Base-by-base conservation (phyloP, 2,797 vertebrate genomes). In the Acropternis orthonyx region DNA sequence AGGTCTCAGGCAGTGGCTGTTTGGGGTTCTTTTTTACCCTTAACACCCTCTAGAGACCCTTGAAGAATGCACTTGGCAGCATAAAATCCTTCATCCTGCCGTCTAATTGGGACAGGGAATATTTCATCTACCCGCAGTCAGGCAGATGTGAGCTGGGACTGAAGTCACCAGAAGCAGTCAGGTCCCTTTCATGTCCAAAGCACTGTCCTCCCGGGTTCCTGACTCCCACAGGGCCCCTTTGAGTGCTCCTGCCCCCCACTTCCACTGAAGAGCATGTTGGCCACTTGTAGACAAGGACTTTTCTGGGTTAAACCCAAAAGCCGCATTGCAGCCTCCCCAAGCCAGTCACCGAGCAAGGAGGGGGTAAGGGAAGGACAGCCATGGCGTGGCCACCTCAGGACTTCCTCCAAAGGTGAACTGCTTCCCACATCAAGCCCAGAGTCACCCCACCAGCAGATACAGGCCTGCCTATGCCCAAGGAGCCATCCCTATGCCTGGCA, bases 261-360 rank as follows among this genome's bases (percentile, higher is more conserved):
- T 34, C 77, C 54, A 24, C 52, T 54, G 48, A 80, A 68, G 49
- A 80, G 49, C 78, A 20, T 3, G 4, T 22, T 79, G 58, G 32
- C 58, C 82, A 26, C 85, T 83, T 43, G 73, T 3, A 86, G 90
- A 62, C 76, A 90, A 96, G 85, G 94, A 63, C 58, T 90, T 88
- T 73, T 71, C 85, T 93, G 92, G 18, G 83, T 93, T 95, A 93
- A 95, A 92, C 83, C 76, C 95, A 36, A 92, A 89, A 92, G 78
- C 94, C 0, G 2, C 87, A 88, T 43, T 90, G 88, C 88, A 92
- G 92, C 61, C 69, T 92, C 73, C 78, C 62, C 72, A 37, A 9
- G 69, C 28, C 79, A 17, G 32, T 56, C 56, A 19, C 26, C 4
- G 5, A 48, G 48, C 6, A 20, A 77, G 37, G 5, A 14, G 51